phyloP scores from a whole-genome alignment of 2,113 vertebrate genomes.

The Corythoichthys intestinalis region DNA sequence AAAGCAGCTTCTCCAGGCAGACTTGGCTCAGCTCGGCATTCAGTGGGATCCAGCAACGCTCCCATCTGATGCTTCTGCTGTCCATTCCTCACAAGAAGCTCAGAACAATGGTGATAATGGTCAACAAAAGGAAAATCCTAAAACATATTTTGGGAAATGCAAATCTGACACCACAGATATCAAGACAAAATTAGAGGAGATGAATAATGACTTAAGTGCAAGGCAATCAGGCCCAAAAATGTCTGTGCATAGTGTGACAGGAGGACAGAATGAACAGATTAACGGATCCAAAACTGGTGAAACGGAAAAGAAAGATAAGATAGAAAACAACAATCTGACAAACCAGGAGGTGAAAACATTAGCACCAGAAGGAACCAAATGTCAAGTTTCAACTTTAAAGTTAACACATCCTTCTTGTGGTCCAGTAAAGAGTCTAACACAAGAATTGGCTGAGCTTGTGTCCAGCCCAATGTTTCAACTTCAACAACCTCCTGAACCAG shows the following conservation, averaged over 20 bases:
- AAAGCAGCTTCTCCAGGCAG: slow-evolving; percentile 82
- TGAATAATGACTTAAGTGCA: neutral
- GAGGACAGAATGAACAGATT: neutral
- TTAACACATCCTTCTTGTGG: neutral
- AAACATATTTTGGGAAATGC: neutral
- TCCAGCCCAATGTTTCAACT: slow-evolving; percentile 33
- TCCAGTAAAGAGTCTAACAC: slow-evolving; percentile 51
- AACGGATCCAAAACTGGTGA: neutral
- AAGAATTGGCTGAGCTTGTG: slow-evolving; percentile 58
- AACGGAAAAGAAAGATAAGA: slow-evolving; percentile 3
- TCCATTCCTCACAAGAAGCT: slow-evolving; percentile 17
- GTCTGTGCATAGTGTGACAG: slow-evolving; percentile 7
- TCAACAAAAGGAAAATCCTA: neutral
- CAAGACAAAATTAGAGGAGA: neutral
- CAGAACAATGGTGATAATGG: neutral
- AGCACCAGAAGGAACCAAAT: neutral
- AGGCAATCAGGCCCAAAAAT: neutral
- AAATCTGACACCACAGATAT: neutral
- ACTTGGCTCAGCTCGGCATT: slow-evolving; percentile 85
- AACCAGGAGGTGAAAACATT: neutral
- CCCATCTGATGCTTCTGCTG: slow-evolving; percentile 13
- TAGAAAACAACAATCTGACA: slow-evolving; percentile 7
- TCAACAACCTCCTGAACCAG: slow-evolving; percentile 6
- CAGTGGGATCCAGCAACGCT: slow-evolving; percentile 77
- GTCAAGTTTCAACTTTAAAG: slow-evolving; percentile 9